Base-by-base conservation (phyloP, 2,113 vertebrate species). In the Chaetodon trifascialis region DNA sequence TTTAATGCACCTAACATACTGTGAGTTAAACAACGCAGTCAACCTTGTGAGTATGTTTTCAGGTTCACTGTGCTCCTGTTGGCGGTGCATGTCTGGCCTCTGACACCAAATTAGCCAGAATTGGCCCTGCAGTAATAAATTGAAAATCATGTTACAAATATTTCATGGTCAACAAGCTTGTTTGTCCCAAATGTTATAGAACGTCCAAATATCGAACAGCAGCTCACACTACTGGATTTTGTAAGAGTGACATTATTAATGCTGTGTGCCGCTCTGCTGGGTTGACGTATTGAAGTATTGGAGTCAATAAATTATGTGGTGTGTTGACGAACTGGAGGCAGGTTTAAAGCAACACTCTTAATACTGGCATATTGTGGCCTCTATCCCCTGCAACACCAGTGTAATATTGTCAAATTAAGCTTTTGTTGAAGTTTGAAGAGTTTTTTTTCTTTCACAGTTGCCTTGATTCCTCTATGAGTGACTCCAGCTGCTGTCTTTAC, bases 101-200 rank as follows among this genome's bases (percentile, higher is more conserved):
- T 0, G 49, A 54, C 25, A 51, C 36, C 14, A 55, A 55, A 70
- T 25, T 44, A 16, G n/a, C 5, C 11, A 12, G 11, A 69, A 69
- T n/a, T 14, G 49, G 67, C 67, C 68, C 36, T 6, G 36, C n/a
- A 25, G 52, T 55, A 25, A 54, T 67, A 49, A 49, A 49, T 14
- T 14, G 49, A n/a, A n/a, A 69, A 69, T 15, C 51, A 52, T n/a
- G 49, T 71, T n/a, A 44, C 21, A 56, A 56, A 55, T 71, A 44
- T 71, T 56, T 25, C 36, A 70, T 36, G 36, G 11, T 2, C 36
- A 23, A 23, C 4, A 8, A n/a, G 38, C 51, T 21, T 7, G 4
- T 54, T 71, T 56, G 68, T 56, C 68, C 68, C 36, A 16, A 42
- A 71, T 42, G 36, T 42, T 67, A 34, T 10, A 21, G 51, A 16